Evolutionary conservation across 2,113 vertebrate genomes (phyloP), one percentile per base, ranked within the genome.

Genomic region (Psilopsiagon aymara): DNA sequence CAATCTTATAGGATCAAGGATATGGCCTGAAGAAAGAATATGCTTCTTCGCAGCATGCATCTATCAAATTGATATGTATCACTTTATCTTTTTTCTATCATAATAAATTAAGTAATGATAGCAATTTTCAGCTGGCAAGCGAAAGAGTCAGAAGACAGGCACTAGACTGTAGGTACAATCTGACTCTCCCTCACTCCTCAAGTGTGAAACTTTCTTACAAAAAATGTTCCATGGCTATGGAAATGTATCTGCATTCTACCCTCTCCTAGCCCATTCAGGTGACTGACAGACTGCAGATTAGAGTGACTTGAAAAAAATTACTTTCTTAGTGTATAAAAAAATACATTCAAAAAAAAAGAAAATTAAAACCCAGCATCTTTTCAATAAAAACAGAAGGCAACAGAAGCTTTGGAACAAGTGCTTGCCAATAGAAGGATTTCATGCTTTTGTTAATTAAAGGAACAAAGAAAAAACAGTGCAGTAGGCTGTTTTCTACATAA

Each of bases 361-460:
- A 95, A 90, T 77, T 16, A 90, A 93, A 88, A 94, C 63, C 16
- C 25, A 49, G 10, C 44, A 87, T 44, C 69, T 90, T 95, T 94
- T 96, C 52, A 93, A 74, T 81, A 94, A 92, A 94, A 89, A 52
- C 31, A 75, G 93, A 89, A 85, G 85, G 95, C 96, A 96, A 97
- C 81, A 97, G 97, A 96, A 94, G 91, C 97, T 94, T 92, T 96
- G 89, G 92, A 97, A 96, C 92, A 97, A 97, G 97, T 92, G 85
- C 94, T 97, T 97, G 97, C 95, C 97, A 97, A 91, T 82, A 95
- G 97, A 97, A 95, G 95, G 97, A 98, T 98, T 97, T 97, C 97
- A 98, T 97, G 98, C 98, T 97, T 97, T 97, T 95, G 97, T 98
- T 99, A 99, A 99, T 99, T 99, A 99, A 99, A 99, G 86, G 98